Evolutionary conservation across 1,140 invertebrate genomes (phyloP).

Genomic region (Yoshiicerus persimilis): DNA sequence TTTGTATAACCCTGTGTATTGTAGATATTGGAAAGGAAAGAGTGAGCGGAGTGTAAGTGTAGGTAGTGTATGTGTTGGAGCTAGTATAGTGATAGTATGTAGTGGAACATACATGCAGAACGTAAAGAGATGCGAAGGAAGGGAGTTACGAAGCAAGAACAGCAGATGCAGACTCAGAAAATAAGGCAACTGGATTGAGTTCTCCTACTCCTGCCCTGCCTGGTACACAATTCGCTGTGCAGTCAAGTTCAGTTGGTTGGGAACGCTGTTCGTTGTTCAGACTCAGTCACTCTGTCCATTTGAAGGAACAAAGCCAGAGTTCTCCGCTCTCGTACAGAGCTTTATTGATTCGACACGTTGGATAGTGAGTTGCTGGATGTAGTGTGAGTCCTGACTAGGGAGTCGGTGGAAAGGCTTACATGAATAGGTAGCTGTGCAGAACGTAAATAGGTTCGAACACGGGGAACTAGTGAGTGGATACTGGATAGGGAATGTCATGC

Average conservation of each 20-base stretch:
- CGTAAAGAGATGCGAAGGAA: neutral
- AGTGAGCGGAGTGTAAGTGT: neutral
- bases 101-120: neutral
- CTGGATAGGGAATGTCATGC: neutral
- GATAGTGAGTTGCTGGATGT: neutral
- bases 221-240: neutral
- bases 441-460: neutral
- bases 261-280: neutral
- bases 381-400: neutral
- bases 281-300: neutral
- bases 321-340: neutral
- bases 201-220: neutral
- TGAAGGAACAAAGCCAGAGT: neutral
- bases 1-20: neutral
- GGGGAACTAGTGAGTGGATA: neutral
- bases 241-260: neutral
- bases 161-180: neutral
- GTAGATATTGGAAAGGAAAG: neutral
- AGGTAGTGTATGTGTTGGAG: neutral
- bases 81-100: neutral
- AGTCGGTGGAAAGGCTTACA: neutral
- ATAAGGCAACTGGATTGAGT: neutral
- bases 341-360: constrained; percentile 38
- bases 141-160: neutral
- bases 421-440: neutral